Conservation (phyloP, 2,797 vertebrate species). For the Catamblyrhynchus diadema region DNA sequence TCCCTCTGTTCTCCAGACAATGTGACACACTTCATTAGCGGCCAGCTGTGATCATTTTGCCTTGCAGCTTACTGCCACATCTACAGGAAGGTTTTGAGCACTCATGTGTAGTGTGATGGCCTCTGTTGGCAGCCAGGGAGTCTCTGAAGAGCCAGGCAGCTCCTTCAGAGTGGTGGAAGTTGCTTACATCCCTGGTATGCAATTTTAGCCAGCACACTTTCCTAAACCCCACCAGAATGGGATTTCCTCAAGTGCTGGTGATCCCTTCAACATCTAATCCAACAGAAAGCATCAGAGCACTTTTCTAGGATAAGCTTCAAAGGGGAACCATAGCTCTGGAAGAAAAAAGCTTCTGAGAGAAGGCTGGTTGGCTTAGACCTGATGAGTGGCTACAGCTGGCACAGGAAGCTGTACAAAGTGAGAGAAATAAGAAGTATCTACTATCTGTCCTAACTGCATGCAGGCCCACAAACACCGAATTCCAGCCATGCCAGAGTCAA, state of each 20-base stretch:
- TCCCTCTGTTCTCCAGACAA: neutral
- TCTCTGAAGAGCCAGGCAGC: neutral
- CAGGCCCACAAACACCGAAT: neutral
- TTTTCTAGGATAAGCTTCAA: neutral
- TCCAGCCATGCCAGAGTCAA: neutral
- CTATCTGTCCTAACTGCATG: accelerated
- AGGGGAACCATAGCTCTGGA: neutral
- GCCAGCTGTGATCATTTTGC: neutral
- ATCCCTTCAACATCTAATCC: neutral
- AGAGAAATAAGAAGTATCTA: neutral
- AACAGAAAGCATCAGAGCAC: neutral
- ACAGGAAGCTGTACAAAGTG: neutral
- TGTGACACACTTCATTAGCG: neutral
- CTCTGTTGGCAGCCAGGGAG: neutral
- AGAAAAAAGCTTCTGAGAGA: neutral
- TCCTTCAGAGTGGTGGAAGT: neutral
- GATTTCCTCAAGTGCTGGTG: neutral
- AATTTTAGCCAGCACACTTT: neutral
- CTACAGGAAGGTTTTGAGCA: neutral
- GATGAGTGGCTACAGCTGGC: neutral
- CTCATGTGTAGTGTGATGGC: neutral
- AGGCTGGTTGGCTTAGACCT: neutral
- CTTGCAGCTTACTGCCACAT: neutral
- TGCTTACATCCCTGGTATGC: neutral
- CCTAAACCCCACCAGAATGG: neutral